Evolutionary conservation across 2,113 vertebrate genomes (phyloP).

Genomic region (Fregetta grallaria): DNA sequence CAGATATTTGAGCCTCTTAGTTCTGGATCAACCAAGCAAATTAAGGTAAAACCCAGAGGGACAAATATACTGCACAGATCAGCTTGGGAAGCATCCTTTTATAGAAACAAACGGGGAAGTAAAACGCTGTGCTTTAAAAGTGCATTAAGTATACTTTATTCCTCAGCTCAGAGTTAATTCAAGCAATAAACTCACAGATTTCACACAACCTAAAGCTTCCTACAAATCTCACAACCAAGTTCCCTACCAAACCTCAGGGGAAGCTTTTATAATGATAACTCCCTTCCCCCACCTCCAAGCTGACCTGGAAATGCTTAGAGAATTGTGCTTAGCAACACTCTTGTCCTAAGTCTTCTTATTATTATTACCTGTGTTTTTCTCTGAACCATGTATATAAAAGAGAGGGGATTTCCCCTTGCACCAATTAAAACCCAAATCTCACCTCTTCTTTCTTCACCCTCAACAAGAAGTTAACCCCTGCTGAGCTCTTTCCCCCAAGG

Average conservation of each 20-base stretch:
- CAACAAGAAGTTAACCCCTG: conserved; percentile 76
- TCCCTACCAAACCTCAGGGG: neutral
- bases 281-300: neutral
- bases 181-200: conserved; percentile 25
- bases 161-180: conserved; percentile 32
- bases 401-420: conserved; percentile 71
- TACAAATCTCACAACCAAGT: neutral
- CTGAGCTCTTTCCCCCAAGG: conserved; percentile 74
- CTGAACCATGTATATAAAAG: conserved; percentile 54
- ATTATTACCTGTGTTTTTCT: conserved; percentile 43
- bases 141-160: conserved; percentile 28
- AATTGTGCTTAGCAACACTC: neutral
- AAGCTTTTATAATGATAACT: conserved; percentile 12
- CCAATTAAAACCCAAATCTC: conserved; percentile 73
- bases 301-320: conserved; percentile 49
- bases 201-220: neutral
- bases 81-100: conserved; percentile 40
- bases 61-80: conserved; percentile 18
- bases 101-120: neutral
- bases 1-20: neutral
- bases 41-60: conserved; percentile 30
- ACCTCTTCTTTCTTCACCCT: conserved; percentile 59
- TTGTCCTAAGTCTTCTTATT: conserved; percentile 34
- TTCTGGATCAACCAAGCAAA: conserved; percentile 28
- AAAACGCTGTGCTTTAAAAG: conserved; percentile 23